Base-by-base conservation (phyloP, 1,140 invertebrate species). In the Zaprionus camerounensis region DNA sequence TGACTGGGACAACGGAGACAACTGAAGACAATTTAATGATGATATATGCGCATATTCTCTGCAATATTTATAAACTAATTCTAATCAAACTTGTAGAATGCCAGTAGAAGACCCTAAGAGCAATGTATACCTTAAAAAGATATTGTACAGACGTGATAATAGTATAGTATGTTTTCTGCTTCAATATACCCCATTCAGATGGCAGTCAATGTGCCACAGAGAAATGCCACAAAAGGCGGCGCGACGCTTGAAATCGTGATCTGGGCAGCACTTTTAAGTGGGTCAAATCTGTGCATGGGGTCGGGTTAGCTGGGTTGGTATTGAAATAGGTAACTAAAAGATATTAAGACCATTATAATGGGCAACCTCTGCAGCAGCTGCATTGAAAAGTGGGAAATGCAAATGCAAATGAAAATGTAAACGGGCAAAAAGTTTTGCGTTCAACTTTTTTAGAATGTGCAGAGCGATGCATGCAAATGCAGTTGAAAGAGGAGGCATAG, bases 361-460 rank as follows among this genome's bases (percentile, higher is more conserved):
- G 65, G 15, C 64, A 59, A 34, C 11, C 22, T 22, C 56, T 17
- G 28, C 28, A 28, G 55, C 55, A 57, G 63, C 63, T 51, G 31
- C 51, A 38, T 59, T 65, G 31, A 24, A 26, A 57, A 66, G 24
- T 44, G 34, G 61, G 20, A 67, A 68, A 68, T 61, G 46, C 26
- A 76, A 82, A 85, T 81, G 61, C 46, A 79, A 82, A 85, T 81
- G 62, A 70, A 76, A 86, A 85, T 76, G 71, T 82, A 78, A 51
- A 51, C 20, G 66, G 62, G 70, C 22, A 68, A 38, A 82, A 80
- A 69, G 71, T 80, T 76, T 70, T 41, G 38, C 46, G 56, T 53
- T 26, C 70, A 53, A 71, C 72, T 75, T 71, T 41, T 41, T 41
- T 51, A 58, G 53, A 64, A 53, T 75, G 51, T 59, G 49, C 49